Percentiles rank a stretch among this genome's conserved stretches.
phyloP scores from a whole-genome alignment of 1,140 invertebrate genomes.

The Anadara kagoshimensis region DNA sequence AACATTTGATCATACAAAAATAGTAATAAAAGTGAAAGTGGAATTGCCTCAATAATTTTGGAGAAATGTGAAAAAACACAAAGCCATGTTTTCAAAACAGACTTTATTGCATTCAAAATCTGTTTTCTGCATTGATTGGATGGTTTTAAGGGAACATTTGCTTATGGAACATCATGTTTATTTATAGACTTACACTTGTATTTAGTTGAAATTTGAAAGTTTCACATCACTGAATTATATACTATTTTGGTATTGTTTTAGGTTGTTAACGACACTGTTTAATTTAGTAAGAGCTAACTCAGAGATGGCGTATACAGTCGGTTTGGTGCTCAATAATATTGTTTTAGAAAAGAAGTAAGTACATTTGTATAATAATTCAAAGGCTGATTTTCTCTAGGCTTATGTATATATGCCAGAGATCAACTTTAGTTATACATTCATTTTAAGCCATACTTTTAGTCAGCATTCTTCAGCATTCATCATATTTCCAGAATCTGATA shows the following conservation, averaged over 20 bases:
- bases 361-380: background rate
- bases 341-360: conserved; percentile 65
- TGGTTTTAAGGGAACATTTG: too few relatives aligned
- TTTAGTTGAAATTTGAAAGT: background rate
- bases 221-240: too few relatives aligned
- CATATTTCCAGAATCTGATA: too few relatives aligned
- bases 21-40: too few relatives aligned
- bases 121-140: too few relatives aligned
- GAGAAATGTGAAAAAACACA: too few relatives aligned
- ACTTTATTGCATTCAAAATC: too few relatives aligned
- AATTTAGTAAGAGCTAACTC: conserved; percentile 44
- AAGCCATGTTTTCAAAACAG: too few relatives aligned
- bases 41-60: too few relatives aligned
- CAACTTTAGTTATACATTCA: background rate
- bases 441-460: background rate
- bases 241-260: conserved; percentile 40
- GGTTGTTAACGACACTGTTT: conserved; percentile 51
- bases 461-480: too few relatives aligned
- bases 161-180: too few relatives aligned
- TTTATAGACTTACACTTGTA: background rate
- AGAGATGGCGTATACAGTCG: conserved; percentile 47
- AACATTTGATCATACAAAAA: too few relatives aligned
- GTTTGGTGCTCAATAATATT: conserved; percentile 62
- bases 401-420: background rate
- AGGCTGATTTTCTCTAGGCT: background rate